Evolutionary conservation across 2,888 invertebrate genomes (phyloP).

Genomic region (Amblyjoppa proteus): DNA sequence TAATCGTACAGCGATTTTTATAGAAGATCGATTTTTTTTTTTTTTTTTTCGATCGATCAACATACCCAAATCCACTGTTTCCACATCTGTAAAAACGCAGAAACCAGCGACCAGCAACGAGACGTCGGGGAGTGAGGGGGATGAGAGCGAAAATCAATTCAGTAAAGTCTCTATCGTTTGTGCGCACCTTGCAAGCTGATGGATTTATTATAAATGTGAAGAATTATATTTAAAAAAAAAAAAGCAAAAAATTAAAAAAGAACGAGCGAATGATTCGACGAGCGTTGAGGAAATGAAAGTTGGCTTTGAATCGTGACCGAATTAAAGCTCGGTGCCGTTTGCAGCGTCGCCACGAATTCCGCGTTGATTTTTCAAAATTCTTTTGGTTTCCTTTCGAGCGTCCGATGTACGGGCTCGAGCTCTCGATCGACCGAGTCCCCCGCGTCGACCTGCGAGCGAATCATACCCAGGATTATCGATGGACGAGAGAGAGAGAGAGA

Average conservation of each 20-base stretch:
- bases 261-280: slow-evolving; percentile 28
- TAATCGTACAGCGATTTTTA: slow-evolving; percentile 69
- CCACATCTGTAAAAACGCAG: not conserved
- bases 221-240: slow-evolving; percentile 28
- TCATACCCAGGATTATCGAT: slow-evolving; percentile 45
- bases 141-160: slow-evolving; percentile 27
- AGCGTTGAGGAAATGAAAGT: not conserved
- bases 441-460: slow-evolving; percentile 50
- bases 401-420: slow-evolving; percentile 65
- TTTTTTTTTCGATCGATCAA: slow-evolving; percentile 28
- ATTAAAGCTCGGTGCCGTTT: slow-evolving; percentile 47
- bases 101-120: not conserved
- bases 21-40: slow-evolving; percentile 51
- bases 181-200: slow-evolving; percentile 28
- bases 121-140: not conserved
- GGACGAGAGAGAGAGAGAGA: slow-evolving; percentile 71
- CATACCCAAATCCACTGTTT: not conserved
- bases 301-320: not conserved
- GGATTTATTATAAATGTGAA: slow-evolving; percentile 3
- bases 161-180: slow-evolving; percentile 46
- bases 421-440: slow-evolving; percentile 61
- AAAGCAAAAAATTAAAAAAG: slow-evolving; percentile 40
- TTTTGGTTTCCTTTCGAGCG: slow-evolving; percentile 59
- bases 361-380: slow-evolving; percentile 75
- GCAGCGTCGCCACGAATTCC: slow-evolving; percentile 39